Percentiles rank a stretch among this genome's conserved stretches.
Evolutionary conservation across 2,113 vertebrate species (phyloP).

Genomic region (Indri indri): DNA sequence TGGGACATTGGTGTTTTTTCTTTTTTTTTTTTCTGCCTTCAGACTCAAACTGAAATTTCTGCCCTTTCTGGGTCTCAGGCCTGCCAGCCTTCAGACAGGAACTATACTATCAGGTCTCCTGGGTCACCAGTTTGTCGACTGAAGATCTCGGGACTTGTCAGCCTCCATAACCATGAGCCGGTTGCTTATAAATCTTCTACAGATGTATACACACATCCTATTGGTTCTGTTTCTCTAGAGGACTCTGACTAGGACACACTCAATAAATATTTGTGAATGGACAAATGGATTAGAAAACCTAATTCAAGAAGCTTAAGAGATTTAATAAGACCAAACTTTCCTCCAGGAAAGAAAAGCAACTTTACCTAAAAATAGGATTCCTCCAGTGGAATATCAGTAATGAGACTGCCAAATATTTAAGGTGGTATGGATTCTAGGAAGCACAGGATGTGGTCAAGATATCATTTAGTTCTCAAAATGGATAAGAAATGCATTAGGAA

Average conservation of each 20-base stretch:
- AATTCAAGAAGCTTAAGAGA: neutral
- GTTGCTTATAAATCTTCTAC: neutral
- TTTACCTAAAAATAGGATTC: neutral
- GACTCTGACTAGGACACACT: neutral
- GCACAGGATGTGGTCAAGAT: neutral
- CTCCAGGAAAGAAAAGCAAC: neutral
- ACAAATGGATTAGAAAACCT: neutral
- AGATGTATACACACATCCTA: neutral
- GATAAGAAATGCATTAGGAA: neutral
- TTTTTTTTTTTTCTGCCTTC: neutral
- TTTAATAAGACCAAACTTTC: neutral
- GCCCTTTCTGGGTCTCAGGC: neutral
- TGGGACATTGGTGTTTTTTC: neutral
- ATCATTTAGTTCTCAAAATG: conserved; percentile 9
- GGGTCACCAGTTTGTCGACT: neutral
- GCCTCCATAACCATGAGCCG: neutral
- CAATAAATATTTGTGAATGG: neutral
- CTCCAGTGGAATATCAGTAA: neutral
- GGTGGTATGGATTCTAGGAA: neutral
- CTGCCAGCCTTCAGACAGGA: neutral
- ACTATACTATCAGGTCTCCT: neutral
- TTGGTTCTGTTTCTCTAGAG: neutral
- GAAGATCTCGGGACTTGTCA: neutral
- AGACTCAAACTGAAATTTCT: neutral
- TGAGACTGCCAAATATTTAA: neutral